Evolutionary conservation across 2,113 vertebrate species (phyloP).

Genomic region (Tragelaphus strepsiceros): DNA sequence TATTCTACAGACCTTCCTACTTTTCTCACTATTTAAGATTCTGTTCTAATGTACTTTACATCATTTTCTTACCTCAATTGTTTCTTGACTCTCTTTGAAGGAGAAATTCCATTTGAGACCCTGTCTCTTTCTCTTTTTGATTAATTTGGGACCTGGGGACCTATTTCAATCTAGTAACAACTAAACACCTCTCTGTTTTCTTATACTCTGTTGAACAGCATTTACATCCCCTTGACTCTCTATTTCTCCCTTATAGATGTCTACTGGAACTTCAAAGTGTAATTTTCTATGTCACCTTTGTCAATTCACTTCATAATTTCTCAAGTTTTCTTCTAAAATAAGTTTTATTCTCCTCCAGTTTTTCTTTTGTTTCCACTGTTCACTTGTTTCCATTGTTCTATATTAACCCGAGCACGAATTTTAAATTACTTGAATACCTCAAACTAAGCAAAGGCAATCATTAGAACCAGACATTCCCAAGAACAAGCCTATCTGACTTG

Average conservation of each 20-base stretch:
- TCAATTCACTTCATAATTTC: not conserved
- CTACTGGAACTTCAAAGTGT: not conserved
- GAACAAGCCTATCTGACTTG: not conserved
- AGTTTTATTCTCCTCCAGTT: not conserved
- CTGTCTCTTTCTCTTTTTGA: not conserved
- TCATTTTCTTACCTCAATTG: not conserved
- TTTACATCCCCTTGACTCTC: not conserved
- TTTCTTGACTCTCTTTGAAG: not conserved
- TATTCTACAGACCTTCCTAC: not conserved
- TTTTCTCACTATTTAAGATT: not conserved
- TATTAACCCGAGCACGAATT: not conserved
- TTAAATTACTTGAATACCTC: not conserved
- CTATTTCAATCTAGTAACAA: not conserved
- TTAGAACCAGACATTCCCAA: not conserved
- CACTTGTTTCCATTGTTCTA: not conserved
- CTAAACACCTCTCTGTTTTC: not conserved
- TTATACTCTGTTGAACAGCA: not conserved
- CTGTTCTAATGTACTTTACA: not conserved
- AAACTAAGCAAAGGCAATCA: not conserved
- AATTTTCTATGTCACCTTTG: not conserved
- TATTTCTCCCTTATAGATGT: not conserved
- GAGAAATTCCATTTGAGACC: not conserved
- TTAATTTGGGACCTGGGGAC: not conserved
- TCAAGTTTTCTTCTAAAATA: not conserved
- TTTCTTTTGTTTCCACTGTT: not conserved